phyloP scores from a whole-genome alignment of 2,797 vertebrate species.

The Gallinago nigripennis region DNA sequence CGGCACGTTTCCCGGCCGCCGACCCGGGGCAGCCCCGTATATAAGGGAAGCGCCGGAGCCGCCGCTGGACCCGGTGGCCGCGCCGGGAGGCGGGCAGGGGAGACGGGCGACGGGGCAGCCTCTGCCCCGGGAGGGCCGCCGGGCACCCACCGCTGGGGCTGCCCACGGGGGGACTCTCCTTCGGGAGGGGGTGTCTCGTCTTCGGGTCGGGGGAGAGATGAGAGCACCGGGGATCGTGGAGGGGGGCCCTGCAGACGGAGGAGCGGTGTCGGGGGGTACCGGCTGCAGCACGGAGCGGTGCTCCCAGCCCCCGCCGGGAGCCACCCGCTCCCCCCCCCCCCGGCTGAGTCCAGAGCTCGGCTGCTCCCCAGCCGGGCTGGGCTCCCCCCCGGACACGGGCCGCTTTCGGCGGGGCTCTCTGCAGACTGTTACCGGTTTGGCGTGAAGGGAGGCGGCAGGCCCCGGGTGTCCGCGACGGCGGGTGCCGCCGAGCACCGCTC shows the following conservation, averaged over 20 bases:
- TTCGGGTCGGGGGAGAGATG: not conserved
- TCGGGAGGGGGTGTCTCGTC: not conserved
- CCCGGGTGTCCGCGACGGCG: not conserved
- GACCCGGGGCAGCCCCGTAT: slow-evolving; percentile 73
- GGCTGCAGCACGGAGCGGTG: not conserved
- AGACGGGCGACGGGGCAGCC: not conserved
- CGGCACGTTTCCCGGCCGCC: slow-evolving; percentile 76
- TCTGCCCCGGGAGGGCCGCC: not conserved
- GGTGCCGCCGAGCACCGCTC: slow-evolving; percentile 11
- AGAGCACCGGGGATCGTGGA: not conserved
- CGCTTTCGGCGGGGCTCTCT: not conserved
- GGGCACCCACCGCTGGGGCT: not conserved
- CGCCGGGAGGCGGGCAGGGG: not conserved
- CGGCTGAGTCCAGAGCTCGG: not conserved
- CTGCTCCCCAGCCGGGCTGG: not conserved
- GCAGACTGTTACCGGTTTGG: not conserved
- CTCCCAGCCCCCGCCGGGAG: not conserved
- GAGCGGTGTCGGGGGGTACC: no score
- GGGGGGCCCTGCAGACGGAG: not conserved
- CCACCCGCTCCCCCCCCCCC: not conserved
- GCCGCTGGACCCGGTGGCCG: not conserved
- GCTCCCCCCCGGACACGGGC: not conserved
- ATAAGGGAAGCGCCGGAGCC: slow-evolving; percentile 65
- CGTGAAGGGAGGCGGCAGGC: not conserved
- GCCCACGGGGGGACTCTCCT: not conserved